These are phyloP conservation scores for Takifugu ocellatus DNA, from an alignment of 2,797 vertebrate species.

Conservation along the genomic window DNA sequence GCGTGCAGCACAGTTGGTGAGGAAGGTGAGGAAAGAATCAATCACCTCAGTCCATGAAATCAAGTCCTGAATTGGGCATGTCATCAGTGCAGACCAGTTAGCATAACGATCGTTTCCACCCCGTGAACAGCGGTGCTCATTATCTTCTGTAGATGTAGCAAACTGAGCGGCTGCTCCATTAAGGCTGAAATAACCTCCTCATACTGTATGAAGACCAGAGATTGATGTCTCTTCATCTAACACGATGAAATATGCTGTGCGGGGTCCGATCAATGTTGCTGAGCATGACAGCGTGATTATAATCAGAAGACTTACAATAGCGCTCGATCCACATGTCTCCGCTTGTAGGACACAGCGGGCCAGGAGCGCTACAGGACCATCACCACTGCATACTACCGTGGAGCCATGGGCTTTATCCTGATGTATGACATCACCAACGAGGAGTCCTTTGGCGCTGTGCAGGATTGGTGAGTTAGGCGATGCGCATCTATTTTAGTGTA, in stretches of 20 bases:
- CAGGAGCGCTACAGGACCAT: conserved; percentile 98
- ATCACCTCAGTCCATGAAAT: conserved; percentile 32
- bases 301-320: no score
- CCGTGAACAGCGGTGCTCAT: conserved; percentile 1
- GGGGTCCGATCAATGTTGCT: conserved; percentile 3
- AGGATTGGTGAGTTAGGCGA: conserved; percentile 89
- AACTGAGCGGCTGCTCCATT: background rate
- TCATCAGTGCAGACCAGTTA: conserved; percentile 45
- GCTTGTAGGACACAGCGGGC: conserved; percentile 90
- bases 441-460: conserved; percentile 94
- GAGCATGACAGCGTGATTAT: conserved; percentile 11
- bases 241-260: background rate
- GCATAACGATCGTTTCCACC: conserved; percentile 39
- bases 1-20: conserved; percentile 29
- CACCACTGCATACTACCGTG: conserved; percentile 96
- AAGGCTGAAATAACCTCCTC: background rate
- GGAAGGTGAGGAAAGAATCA: conserved; percentile 29
- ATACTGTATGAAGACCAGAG: conserved; percentile 3
- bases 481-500: conserved; percentile 1
- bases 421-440: conserved; percentile 99
- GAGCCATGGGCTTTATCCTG: conserved; percentile 98
- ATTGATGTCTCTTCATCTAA: conserved; percentile 16
- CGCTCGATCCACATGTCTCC: conserved; percentile 21
- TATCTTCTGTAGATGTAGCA: conserved; percentile 1
- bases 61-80: conserved; percentile 35